Evolutionary conservation across 2,888 invertebrate genomes (phyloP), one percentile per base, ranked within the genome.

Genomic region (Ophion costatus): DNA sequence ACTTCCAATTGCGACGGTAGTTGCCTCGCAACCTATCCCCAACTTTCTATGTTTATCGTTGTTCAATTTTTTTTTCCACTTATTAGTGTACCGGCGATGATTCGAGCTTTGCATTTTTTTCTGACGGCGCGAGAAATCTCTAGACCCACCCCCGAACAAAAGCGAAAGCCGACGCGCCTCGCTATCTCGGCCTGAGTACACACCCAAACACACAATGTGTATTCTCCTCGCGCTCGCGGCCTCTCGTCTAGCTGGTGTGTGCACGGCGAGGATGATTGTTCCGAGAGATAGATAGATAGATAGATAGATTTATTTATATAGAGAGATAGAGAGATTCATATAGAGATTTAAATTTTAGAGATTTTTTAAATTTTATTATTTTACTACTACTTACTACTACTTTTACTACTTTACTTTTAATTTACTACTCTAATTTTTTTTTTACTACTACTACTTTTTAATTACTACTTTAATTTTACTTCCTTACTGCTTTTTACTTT

Each of bases 1-100:
- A 67, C 70, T 73, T 82, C 74, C 56, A 81, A 82, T 82, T 84
- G 79, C 70, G 70, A 78, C 70, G 74, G 71, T 17, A 61, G 29
- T 17, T 33, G 42, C 56, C 14, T 59, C 59, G 22, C 57, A 17
- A 51, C 75, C 74, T 70, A 42, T 67, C 70, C 61, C 45, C 51
- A 56, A 71, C 64, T 84, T 80, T 77, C 24, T 11, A 45, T 51
- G 51, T n/a, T 24, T n/a, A 14, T 69, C 17, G 3, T 57, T 29
- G 59, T 76, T 57, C 24, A 7, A 4, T 67, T 59, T 33, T 33
- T 74, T 64, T 59, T 17, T 42, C 22, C 29, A 56, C 66, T 57
- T 59, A 59, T 63, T 56, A 74, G 57, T 45, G 56, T 38, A 75
- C 77, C 33, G 51, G 61, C 61, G 80, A 67, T 61, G 38, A 70